Percentiles rank a stretch among this genome's conserved stretches.
phyloP scores from a whole-genome alignment of 2,797 vertebrate genomes.

The Heliangelus exortis region DNA sequence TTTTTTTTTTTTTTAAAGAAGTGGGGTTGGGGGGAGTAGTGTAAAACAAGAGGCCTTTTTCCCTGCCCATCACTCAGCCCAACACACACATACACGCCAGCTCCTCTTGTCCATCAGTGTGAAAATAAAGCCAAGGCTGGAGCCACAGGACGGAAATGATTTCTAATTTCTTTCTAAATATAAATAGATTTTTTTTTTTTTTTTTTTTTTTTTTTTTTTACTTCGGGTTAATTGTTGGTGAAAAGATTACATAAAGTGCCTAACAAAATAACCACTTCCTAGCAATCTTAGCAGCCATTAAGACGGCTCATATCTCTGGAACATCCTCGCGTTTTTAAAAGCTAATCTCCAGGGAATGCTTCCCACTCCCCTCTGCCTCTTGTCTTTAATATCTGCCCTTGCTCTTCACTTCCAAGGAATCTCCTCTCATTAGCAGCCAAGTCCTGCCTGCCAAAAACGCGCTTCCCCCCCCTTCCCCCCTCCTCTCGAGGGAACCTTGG shows the following conservation, averaged over 20 bases:
- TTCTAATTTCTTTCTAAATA: conserved; percentile 71
- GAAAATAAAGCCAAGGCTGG: conserved; percentile 49
- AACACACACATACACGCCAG: not conserved
- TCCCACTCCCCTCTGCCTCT: conserved; percentile 9
- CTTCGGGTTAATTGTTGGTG: conserved; percentile 60
- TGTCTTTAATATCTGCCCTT: conserved; percentile 39
- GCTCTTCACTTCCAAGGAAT: conserved; percentile 18
- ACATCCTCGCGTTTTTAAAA: conserved; percentile 20
- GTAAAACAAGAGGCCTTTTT: conserved; percentile 37
- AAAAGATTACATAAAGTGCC: conserved; percentile 45
- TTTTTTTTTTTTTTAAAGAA: not conserved
- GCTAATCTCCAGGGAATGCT: conserved; percentile 24
- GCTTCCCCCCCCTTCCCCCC: not conserved
- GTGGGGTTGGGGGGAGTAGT: accelerated
- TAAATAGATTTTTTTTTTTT: conserved; percentile 47
- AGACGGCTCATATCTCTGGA: conserved; percentile 17
- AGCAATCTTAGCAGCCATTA: conserved; percentile 43
- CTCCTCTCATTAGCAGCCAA: conserved; percentile 49
- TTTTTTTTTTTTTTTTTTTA: not conserved
- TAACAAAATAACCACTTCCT: conserved; percentile 72
- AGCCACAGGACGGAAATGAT: conserved; percentile 63
- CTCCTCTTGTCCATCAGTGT: conserved; percentile 29
- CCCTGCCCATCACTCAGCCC: not conserved
- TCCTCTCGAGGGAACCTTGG: not conserved
- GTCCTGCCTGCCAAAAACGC: not conserved